These are phyloP conservation scores for Eonycteris spelaea DNA, from an alignment of 2,113 vertebrate species.

Conservation along the genomic window DNA sequence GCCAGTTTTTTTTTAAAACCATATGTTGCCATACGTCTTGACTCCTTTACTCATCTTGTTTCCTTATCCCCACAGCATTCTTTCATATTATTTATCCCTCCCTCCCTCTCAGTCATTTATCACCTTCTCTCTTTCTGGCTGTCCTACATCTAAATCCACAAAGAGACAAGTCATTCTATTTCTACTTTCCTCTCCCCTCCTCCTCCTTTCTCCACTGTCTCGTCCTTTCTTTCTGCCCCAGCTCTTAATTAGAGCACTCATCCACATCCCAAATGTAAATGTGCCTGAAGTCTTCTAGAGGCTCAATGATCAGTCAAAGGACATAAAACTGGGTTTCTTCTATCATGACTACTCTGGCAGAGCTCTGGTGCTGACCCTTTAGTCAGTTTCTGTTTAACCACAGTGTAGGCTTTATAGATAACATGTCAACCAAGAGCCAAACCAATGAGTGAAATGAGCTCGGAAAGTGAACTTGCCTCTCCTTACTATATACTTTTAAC, in stretches of 20 bases:
- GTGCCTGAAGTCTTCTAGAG: background rate
- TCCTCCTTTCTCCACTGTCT: background rate
- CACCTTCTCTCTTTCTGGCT: background rate
- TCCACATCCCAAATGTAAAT: background rate
- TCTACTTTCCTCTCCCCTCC: background rate
- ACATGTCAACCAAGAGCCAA: background rate
- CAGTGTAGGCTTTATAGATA: background rate
- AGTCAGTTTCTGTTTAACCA: conserved; percentile 4
- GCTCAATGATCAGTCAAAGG: background rate
- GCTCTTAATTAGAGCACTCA: background rate
- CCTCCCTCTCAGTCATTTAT: background rate
- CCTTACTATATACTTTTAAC: background rate
- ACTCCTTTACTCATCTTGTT: background rate
- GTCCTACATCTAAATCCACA: background rate
- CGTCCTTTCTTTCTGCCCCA: background rate
- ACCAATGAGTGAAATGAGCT: background rate
- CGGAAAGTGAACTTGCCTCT: background rate
- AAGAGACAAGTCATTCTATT: background rate
- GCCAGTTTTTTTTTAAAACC: background rate
- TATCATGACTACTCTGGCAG: background rate
- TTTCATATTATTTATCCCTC: background rate
- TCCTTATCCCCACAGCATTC: background rate
- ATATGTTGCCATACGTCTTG: background rate
- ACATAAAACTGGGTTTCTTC: background rate
- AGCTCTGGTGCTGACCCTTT: background rate